Conservation (phyloP, 2,113 vertebrate genomes). For the Solenodon paradoxus region DNA sequence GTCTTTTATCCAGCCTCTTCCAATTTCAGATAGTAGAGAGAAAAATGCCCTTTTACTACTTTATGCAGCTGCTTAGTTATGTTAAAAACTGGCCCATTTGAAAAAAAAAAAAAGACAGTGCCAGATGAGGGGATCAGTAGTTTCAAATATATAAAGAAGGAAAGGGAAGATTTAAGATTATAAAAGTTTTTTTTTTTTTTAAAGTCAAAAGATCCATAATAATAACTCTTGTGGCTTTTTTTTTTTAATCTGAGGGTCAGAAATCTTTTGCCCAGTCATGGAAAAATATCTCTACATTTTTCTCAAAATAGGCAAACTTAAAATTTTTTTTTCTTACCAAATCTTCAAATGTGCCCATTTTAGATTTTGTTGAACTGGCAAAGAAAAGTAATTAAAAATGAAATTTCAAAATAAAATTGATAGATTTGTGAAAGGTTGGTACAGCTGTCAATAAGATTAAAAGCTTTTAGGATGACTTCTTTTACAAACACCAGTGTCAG, state of each 20-base stretch:
- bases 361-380: not conserved
- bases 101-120: not conserved
- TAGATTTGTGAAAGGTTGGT: not conserved
- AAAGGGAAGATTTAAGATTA: not conserved
- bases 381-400: constrained; percentile 11
- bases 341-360: not conserved
- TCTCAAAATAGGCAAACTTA: constrained; percentile 6
- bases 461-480: not conserved
- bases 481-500: not conserved
- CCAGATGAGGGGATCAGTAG: not conserved
- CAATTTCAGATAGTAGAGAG: not conserved
- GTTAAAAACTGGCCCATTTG: not conserved
- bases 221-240: not conserved
- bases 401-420: constrained; percentile 27
- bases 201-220: not conserved
- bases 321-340: not conserved
- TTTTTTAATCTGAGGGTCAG: not conserved
- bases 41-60: not conserved
- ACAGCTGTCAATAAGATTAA: not conserved
- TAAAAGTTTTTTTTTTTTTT: no score
- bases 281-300: constrained; percentile 28
- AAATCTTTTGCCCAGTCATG: constrained; percentile 1
- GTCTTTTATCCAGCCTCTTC: not conserved
- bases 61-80: constrained; percentile 10
- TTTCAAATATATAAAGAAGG: constrained; percentile 16